Evolutionary conservation across 2,797 vertebrate genomes (phyloP).

Genomic region (Galaxias olidus): DNA sequence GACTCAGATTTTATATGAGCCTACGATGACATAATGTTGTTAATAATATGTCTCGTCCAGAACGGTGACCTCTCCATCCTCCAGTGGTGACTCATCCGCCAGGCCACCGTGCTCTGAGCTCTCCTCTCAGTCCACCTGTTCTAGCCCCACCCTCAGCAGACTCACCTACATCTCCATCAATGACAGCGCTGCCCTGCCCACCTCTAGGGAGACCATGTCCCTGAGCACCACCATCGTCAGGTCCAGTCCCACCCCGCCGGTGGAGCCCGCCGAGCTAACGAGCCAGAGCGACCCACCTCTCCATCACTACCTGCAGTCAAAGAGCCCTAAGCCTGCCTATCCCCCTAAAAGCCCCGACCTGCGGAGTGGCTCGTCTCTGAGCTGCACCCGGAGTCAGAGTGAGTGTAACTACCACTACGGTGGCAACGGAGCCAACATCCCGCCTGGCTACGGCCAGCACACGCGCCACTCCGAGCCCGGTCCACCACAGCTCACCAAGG

Average conservation of each 20-base stretch:
- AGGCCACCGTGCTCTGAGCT: slow-evolving; percentile 51
- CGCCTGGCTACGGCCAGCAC: slow-evolving; percentile 33
- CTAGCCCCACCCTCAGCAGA: slow-evolving; percentile 82
- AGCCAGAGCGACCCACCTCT: not conserved
- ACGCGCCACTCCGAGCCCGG: slow-evolving; percentile 45
- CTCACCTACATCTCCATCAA: slow-evolving; percentile 88
- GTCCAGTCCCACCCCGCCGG: slow-evolving; percentile 82
- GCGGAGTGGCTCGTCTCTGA: slow-evolving; percentile 42
- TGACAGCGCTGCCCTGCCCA: slow-evolving; percentile 68
- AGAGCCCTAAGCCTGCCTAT: slow-evolving; percentile 43
- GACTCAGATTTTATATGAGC: too few relatives aligned
- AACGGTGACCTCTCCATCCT: slow-evolving; percentile 58
- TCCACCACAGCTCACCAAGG: slow-evolving; percentile 55
- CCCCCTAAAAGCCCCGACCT: slow-evolving; percentile 17
- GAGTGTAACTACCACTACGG: slow-evolving; percentile 50
- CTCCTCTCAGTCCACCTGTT: slow-evolving; percentile 72
- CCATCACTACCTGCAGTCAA: slow-evolving; percentile 39
- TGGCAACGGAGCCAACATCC: slow-evolving; percentile 20
- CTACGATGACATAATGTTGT: too few relatives aligned
- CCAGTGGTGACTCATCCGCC: slow-evolving; percentile 38
- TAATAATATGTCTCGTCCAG: slow-evolving; percentile 35
- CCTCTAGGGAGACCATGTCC: slow-evolving; percentile 72
- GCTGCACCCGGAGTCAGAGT: slow-evolving; percentile 64
- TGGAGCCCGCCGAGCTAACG: slow-evolving; percentile 61
- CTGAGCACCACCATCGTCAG: slow-evolving; percentile 91